Evolutionary conservation across 1,140 invertebrate genomes (phyloP).

Genomic region (Neuroterus valhalla): DNA sequence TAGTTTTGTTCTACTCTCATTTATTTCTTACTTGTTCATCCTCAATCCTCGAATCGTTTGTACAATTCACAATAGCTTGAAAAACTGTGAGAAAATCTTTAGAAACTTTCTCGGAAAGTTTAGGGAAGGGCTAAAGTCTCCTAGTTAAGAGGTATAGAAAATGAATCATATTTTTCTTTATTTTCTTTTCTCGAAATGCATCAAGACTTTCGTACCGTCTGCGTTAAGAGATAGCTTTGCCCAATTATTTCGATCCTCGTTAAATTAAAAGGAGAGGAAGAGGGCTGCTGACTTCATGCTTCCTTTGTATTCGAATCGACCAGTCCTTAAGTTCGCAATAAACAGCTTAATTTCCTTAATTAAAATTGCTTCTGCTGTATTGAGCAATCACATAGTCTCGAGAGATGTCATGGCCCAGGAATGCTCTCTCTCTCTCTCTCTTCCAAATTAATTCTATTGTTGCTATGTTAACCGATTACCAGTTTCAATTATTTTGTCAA

Average conservation of each 20-base stretch:
- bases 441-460: no score
- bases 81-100: conserved; percentile 1
- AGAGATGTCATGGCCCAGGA: conserved; percentile 18
- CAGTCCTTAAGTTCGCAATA: conserved; percentile 52
- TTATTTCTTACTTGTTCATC: conserved; percentile 1
- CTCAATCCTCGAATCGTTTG: conserved; percentile 6
- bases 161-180: background rate
- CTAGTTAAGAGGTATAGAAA: background rate
- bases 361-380: conserved; percentile 50
- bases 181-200: conserved; percentile 24
- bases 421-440: conserved; percentile 43
- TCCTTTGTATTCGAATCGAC: conserved; percentile 37
- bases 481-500: no score
- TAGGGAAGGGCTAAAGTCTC: conserved; percentile 3
- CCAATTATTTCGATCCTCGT: conserved; percentile 28
- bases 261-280: conserved; percentile 10
- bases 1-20: conserved; percentile 5
- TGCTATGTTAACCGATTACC: no score
- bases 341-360: conserved; percentile 67
- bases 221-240: conserved; percentile 29
- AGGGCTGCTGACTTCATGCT: background rate
- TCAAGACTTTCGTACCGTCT: conserved; percentile 31
- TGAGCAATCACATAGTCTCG: conserved; percentile 31
- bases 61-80: conserved; percentile 24
- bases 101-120: conserved; percentile 1